These are phyloP conservation scores for Ormyrus labotus DNA, from an alignment of 2,888 invertebrate species.

Conservation along the genomic window DNA sequence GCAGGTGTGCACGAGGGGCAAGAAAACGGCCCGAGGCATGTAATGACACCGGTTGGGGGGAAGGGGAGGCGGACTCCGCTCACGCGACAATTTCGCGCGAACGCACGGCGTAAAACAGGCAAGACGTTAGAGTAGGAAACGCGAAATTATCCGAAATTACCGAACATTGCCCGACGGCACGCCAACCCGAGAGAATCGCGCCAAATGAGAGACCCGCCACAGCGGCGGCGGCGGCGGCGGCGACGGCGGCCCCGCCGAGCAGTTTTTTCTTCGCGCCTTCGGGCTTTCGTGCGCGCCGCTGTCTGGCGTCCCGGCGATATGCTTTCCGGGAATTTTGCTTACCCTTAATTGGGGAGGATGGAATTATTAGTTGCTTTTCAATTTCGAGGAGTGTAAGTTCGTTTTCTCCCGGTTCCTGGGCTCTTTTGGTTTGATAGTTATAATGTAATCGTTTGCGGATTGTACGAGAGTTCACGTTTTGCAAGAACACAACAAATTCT, in stretches of 20 bases:
- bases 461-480: too few relatives aligned
- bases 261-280: neutral
- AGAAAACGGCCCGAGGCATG: neutral
- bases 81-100: slow-evolving; percentile 53
- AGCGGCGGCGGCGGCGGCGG: too few relatives aligned
- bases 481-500: too few relatives aligned
- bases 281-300: neutral
- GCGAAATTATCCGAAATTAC: slow-evolving; percentile 68
- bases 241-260: neutral
- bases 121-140: slow-evolving; percentile 62
- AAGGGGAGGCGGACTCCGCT: neutral
- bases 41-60: neutral
- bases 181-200: slow-evolving; percentile 38
- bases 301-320: neutral
- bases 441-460: too few relatives aligned
- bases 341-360: neutral
- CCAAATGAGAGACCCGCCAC: neutral
- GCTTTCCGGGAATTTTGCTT: too few relatives aligned
- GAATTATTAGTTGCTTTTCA: neutral
- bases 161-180: slow-evolving; percentile 69
- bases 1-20: neutral
- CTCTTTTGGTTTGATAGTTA: too few relatives aligned
- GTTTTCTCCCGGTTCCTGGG: too few relatives aligned
- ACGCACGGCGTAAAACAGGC: slow-evolving; percentile 59
- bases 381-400: too few relatives aligned